Base-by-base conservation (phyloP, 2,113 vertebrate genomes). In the Vireo altiloquus region DNA sequence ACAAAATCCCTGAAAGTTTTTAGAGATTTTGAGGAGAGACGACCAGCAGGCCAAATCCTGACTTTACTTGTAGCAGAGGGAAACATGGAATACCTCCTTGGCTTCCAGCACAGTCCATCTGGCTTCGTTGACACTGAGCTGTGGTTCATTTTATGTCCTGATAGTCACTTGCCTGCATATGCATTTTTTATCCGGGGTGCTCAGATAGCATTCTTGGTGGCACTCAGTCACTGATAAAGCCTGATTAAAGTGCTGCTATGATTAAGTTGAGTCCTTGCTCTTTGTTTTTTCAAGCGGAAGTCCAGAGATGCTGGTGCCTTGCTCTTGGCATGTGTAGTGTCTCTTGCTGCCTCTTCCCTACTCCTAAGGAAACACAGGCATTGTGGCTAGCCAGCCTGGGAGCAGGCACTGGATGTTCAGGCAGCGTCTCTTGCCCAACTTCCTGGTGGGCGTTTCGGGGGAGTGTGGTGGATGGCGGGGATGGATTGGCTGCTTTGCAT, bases 401-500 rank as follows among this genome's bases (percentile, higher is more conserved):
- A 61, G 57, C 86, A 33, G 23, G 63, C 44, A 7, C 79, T 79
- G 87, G 39, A 39, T 66, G 53, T 22, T 86, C 40, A 80, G 61
- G 72, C 91, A 79, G 70, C 0, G 0, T 37, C 54, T 91, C 61
- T 92, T 94, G 76, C 87, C 64, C 89, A 94, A 54, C 61, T 81
- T 65, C 25, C 69, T 65, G 39, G 71, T 87, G 94, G 91, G 93
- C 5, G 83, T 92, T 90, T 40, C 5, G 5, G 92, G 95, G 92
- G 89, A 91, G 94, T 80, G 87, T 39, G 40, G 27, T 82, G 72
- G 68, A 89, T 80, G 49, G 88, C 1, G 5, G 31, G 68, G 82
- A 50, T 81, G 90, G 89, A 97, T 94, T 97, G 95, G 97, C 66
- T 94, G 90, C 44, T 80, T 56, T 27, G 6, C 11, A 2, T 15